phyloP scores from a whole-genome alignment of 53 echinoderm and acorn worm genomes.

The Patiria pectinifera region DNA sequence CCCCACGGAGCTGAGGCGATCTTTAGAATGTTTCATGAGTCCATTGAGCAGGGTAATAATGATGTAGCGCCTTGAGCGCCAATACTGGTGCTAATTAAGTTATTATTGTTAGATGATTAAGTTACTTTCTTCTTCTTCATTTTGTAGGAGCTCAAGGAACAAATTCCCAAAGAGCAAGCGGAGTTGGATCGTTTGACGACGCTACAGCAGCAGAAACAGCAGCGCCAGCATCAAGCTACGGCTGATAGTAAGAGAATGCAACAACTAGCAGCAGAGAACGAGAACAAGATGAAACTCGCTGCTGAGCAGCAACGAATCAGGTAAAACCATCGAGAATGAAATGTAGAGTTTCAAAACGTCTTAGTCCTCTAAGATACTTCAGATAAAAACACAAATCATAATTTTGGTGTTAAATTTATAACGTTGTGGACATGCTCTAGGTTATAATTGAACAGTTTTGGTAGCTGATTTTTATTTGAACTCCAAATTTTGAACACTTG shows the following conservation, averaged over 20 bases:
- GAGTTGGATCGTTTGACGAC: slow-evolving; percentile 63
- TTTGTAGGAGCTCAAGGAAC: slow-evolving; percentile 79
- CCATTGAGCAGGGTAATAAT: not conserved
- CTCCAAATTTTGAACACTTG: too few species aligned
- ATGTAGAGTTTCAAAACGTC: not conserved
- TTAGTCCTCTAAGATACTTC: too few species aligned
- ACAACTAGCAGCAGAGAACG: not conserved
- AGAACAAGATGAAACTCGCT: slow-evolving; percentile 43
- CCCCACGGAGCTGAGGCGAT: too few species aligned
- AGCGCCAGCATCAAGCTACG: slow-evolving; percentile 65
- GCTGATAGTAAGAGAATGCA: slow-evolving; percentile 27
- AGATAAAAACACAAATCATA: too few species aligned
- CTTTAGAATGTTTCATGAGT: too few species aligned
- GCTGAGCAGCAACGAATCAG: slow-evolving; percentile 52
- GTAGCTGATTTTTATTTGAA: too few species aligned
- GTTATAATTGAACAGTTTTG: too few species aligned
- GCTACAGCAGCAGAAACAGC: slow-evolving; percentile 67
- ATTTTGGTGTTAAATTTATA: too few species aligned
- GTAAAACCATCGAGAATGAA: not conserved
- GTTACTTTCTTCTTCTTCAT: not conserved
- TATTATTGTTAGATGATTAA: too few species aligned
- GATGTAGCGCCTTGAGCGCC: not conserved
- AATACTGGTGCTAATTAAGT: not conserved
- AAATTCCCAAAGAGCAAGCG: slow-evolving; percentile 77
- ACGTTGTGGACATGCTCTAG: too few species aligned